Base-by-base conservation (phyloP, 2,888 invertebrate genomes). In the Itoplectis maculator region DNA sequence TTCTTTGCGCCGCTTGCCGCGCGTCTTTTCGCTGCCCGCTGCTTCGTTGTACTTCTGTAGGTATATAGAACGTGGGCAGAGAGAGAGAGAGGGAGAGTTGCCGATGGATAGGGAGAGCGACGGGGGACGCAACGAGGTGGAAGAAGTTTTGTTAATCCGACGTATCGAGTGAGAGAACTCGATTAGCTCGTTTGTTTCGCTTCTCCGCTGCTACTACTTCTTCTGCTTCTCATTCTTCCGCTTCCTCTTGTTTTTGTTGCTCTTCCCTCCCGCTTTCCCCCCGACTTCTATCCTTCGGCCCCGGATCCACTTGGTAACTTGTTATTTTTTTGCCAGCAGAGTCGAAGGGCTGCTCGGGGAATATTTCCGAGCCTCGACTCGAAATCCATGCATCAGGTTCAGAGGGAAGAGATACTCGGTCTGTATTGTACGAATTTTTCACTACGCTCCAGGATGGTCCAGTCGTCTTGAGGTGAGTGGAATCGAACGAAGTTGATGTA, bases 111-210 rank as follows among this genome's bases (percentile, higher is more conserved):
- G n/a, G n/a, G 15, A 35, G 29, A 20, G 20, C 23, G 51, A 23
- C 2, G 29, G 3, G 29, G 29, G 49, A 29, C 51, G 70, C 45
- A 56, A 47, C 65, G 66, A 56, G 20, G 65, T 45, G 42, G 40
- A 65, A 68, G 45, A 63, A 82, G 76, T 76, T 79, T 73, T 68
- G 63, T 73, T 82, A 77, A 82, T 79, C 79, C 76, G 56, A 61
- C 77, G 66, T 74, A 80, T 83, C 80, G 79, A 76, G 75, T 76
- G 72, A 75, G 74, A 77, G 51, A 81, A 82, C 74, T 82, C 78
- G 73, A 78, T 78, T 77, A 72, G 54, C 70, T 63, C 45, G 51
- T 69, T 56, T 51, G 47, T 49, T 65, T 59, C 66, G 37, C 40
- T 56, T 35, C 70, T 45, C 76, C 37, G 66, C 29, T 2, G 29